These are phyloP conservation scores for Lepidocolaptes lacrymiger DNA, from an alignment of 2,797 vertebrate genomes.

Conservation along the genomic window DNA sequence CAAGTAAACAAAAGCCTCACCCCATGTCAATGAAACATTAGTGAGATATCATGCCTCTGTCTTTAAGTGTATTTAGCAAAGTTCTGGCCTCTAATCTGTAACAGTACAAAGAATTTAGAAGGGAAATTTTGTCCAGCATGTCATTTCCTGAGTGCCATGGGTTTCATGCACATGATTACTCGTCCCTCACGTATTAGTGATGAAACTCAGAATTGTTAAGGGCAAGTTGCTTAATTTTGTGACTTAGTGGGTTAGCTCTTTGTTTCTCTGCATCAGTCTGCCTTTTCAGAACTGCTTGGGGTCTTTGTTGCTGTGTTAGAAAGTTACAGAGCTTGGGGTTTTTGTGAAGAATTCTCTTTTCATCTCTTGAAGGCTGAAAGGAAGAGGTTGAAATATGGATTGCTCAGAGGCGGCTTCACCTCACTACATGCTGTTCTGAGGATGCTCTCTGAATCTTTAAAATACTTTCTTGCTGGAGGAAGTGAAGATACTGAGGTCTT, in stretches of 20 bases:
- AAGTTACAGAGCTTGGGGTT: not conserved
- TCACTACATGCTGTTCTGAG: not conserved
- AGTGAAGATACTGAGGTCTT: not conserved
- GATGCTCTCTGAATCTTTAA: slow-evolving; percentile 3
- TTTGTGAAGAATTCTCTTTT: slow-evolving; percentile 8
- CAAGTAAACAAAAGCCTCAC: not conserved
- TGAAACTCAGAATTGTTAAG: not conserved
- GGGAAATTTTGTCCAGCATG: not conserved
- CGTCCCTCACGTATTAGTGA: not conserved
- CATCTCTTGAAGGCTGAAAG: not conserved
- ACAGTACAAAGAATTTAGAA: not conserved
- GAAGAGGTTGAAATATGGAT: not conserved
- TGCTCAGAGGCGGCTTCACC: not conserved
- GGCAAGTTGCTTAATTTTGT: not conserved
- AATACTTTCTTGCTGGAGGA: not conserved
- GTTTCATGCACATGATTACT: not conserved
- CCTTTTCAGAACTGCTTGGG: not conserved
- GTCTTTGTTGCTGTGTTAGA: not conserved
- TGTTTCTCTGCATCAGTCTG: not conserved
- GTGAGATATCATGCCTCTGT: not conserved
- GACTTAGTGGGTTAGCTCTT: not conserved
- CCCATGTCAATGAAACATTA: not conserved
- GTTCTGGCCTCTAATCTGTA: not conserved
- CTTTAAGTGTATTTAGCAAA: not conserved
- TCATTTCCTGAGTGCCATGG: not conserved